Percentiles rank a stretch among this genome's conserved stretches.
These are phyloP conservation scores for Plemyria rubiginata DNA, from an alignment of 2,888 invertebrate genomes.

Conservation along the genomic window DNA sequence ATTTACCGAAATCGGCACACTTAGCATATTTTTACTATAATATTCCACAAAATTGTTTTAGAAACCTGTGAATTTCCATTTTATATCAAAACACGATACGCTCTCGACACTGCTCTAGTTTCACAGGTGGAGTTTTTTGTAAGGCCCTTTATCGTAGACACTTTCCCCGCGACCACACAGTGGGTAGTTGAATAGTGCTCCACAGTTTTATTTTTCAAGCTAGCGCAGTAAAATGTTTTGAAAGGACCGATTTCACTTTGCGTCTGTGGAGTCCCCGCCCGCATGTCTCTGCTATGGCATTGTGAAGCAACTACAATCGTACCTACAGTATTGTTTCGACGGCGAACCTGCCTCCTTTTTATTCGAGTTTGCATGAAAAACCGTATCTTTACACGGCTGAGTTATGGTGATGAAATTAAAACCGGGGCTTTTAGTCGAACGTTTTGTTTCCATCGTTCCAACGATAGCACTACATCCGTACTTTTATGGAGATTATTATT, in stretches of 20 bases:
- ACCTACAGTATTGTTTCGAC: constrained; percentile 78
- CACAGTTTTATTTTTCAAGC: constrained; percentile 75
- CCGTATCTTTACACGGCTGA: constrained; percentile 74
- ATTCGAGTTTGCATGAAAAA: constrained; percentile 72
- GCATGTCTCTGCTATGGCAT: constrained; percentile 74
- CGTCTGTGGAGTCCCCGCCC: constrained; percentile 63
- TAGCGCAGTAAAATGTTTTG: constrained; percentile 79
- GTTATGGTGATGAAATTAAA: constrained; percentile 81
- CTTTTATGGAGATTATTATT: constrained; percentile 56
- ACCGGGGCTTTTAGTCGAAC: constrained; percentile 65
- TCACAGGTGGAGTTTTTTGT: constrained; percentile 52
- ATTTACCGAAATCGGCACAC: constrained; percentile 8
- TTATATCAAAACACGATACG: constrained; percentile 24
- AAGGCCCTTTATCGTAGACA: constrained; percentile 60
- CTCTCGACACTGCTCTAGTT: constrained; percentile 44
- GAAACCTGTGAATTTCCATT: constrained; percentile 20
- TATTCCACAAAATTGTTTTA: constrained; percentile 7
- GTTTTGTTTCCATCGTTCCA: constrained; percentile 58
- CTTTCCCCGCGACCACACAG: constrained; percentile 59
- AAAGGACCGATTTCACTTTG: constrained; percentile 83
- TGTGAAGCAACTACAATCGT: constrained; percentile 80
- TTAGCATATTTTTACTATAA: neutral
- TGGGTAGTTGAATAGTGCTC: constrained; percentile 69
- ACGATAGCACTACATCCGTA: constrained; percentile 47
- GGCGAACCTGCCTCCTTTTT: constrained; percentile 72